Evolutionary conservation across 2,888 invertebrate species (phyloP), one percentile per base, ranked within the genome.

Genomic region (Plagodis pulveraria): DNA sequence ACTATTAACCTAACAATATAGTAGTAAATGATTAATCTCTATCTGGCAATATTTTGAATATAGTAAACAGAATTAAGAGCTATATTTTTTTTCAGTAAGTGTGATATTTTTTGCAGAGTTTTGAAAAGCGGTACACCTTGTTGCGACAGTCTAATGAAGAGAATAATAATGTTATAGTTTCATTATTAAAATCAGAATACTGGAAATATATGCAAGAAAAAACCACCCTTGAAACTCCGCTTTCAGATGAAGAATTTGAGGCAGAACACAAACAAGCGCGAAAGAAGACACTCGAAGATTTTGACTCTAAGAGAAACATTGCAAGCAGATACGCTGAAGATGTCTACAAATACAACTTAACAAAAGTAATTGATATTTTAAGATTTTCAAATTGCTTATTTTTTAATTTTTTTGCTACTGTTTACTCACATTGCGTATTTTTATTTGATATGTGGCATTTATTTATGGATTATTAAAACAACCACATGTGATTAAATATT

Each of bases 81-180:
- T n/a, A n/a, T n/a, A n/a, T n/a, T n/a, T n/a, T 22, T 22, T 22
- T 22, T 22, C 22, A 22, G 22, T 2, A 22, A 22, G 22, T 22
- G 1, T 22, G 22, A 22, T n/a, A 22, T 22, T 22, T 22, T 22
- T 53, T 58, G 2, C 61, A 68, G 67, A 48, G 50, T 11, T 61
- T 66, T 36, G 33, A 55, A 10, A 55, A 45, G 22, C 57, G 56
- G 32, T 51, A 57, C 36, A 46, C 54, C 0, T 42, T 38, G 11
- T 44, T 60, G 46, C 22, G 45, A 12, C 47, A n/a, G 7, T 33
- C 11, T 0, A 68, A 68, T 34, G 48, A 62, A 4, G 58, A 61
- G 10, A 68, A 64, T 41, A 65, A 68, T 38, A 62, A 41, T 11
- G 35, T 7, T 0, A 32, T 53, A 6, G 58, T 62, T 4, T 54